Conservation (phyloP, 2,113 vertebrate species). For the Sceloporus undulatus region DNA sequence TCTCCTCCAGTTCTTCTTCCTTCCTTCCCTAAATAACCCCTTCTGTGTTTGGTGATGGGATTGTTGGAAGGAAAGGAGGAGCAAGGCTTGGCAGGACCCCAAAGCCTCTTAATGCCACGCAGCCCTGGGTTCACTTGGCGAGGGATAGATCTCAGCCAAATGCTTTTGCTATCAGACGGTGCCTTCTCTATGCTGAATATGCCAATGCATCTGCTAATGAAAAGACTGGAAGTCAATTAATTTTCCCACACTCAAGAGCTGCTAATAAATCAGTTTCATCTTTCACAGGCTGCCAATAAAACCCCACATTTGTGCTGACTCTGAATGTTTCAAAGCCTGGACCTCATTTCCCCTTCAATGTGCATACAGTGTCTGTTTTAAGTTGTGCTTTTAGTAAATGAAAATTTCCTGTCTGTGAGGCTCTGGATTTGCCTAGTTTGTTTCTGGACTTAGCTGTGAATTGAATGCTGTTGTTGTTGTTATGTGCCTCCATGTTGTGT, state of each 20-base stretch:
- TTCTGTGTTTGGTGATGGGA: too few relatives aligned
- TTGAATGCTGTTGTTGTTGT: constrained; percentile 67
- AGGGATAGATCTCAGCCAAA: too few relatives aligned
- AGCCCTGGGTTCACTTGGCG: too few relatives aligned
- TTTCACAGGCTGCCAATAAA: constrained; percentile 1
- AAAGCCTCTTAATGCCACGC: too few relatives aligned
- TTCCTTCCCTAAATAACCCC: background rate
- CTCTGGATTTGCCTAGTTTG: background rate
- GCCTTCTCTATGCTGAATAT: background rate
- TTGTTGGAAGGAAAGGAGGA: too few relatives aligned
- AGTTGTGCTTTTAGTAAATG: background rate
- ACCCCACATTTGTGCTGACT: background rate
- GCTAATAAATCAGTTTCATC: too few relatives aligned
- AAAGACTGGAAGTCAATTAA: background rate
- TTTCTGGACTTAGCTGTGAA: background rate
- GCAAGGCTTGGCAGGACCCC: too few relatives aligned
- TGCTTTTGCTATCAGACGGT: background rate
- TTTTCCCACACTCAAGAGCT: background rate
- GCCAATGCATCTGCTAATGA: background rate
- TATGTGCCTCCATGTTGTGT: constrained; percentile 84
- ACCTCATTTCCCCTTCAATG: background rate
- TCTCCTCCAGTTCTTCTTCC: too few relatives aligned
- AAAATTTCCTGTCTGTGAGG: background rate
- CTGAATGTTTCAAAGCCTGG: background rate
- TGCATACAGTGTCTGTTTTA: rapidly evolving